phyloP scores from a whole-genome alignment of 1,140 invertebrate species.

The Diorhabda carinulata region DNA sequence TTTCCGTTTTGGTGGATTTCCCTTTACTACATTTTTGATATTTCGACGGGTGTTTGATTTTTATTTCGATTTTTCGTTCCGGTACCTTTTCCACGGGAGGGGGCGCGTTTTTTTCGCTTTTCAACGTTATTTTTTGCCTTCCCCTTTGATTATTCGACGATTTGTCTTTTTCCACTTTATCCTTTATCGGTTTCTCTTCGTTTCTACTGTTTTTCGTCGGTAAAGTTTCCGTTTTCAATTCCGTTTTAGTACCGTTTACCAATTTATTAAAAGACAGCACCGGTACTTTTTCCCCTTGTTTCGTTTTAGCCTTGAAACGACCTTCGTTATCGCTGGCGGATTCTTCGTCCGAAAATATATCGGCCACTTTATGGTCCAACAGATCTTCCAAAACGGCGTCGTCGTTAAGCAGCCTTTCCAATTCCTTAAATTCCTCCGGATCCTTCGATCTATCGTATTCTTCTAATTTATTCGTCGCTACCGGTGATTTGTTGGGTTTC shows the following conservation, averaged over 20 bases:
- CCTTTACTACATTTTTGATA: constrained; percentile 32
- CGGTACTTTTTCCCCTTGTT: constrained; percentile 21
- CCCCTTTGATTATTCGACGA: neutral
- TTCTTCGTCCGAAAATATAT: constrained; percentile 45
- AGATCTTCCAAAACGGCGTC: constrained; percentile 32
- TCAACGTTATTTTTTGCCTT: constrained; percentile 13
- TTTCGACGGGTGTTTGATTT: constrained; percentile 42
- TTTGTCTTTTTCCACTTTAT: constrained; percentile 7
- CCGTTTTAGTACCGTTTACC: constrained; percentile 27
- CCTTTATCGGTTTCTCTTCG: neutral
- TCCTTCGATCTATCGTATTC: constrained; percentile 16
- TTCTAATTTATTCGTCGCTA: constrained; percentile 8
- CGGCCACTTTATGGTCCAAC: constrained; percentile 37
- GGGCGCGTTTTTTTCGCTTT: constrained; percentile 27
- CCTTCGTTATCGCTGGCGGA: constrained; percentile 43
- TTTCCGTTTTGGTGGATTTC: neutral
- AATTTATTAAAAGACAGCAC: constrained; percentile 31
- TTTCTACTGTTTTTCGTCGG: constrained; percentile 11
- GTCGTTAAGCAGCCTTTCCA: constrained; percentile 29
- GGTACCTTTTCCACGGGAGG: constrained; percentile 22
- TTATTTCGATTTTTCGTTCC: constrained; percentile 42
- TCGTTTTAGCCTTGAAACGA: constrained; percentile 39
- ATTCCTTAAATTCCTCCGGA: constrained; percentile 17
- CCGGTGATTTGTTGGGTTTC: constrained; percentile 1
- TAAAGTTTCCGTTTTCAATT: constrained; percentile 19